phyloP scores from a whole-genome alignment of 2,113 vertebrate genomes.

The Capricornis sumatraensis region DNA sequence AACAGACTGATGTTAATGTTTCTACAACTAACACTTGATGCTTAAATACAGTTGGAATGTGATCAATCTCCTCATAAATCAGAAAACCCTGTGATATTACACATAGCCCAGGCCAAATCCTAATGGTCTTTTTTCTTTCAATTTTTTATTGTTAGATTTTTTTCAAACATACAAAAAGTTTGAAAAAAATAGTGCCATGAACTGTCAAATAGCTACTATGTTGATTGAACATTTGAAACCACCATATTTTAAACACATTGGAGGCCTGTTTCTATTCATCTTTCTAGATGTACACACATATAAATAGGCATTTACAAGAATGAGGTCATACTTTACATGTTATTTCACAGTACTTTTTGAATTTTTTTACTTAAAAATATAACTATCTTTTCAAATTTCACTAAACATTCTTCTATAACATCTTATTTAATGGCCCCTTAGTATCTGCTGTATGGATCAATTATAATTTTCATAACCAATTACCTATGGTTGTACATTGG shows the following conservation, averaged over 20 bases:
- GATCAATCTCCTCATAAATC: background rate
- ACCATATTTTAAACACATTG: background rate
- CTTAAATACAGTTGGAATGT: background rate
- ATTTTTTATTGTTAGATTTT: background rate
- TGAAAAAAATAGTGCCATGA: background rate
- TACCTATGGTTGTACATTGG: background rate
- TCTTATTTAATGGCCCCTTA: background rate
- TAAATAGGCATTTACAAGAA: background rate
- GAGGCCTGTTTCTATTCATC: background rate
- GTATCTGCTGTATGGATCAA: background rate
- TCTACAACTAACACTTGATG: background rate
- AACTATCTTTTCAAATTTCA: background rate
- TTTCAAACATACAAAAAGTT: background rate
- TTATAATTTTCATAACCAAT: slow-evolving; percentile 12
- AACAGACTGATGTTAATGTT: background rate
- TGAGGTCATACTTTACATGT: background rate
- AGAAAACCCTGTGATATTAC: background rate
- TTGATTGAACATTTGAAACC: background rate
- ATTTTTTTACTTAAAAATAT: slow-evolving; percentile 35
- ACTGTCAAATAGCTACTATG: background rate
- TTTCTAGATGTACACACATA: background rate
- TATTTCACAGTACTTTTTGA: background rate
- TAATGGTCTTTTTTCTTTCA: background rate
- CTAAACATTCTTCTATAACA: background rate
- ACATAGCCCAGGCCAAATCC: background rate